Evolutionary conservation across 2,113 vertebrate genomes (phyloP).

Genomic region (Elachura formosa): DNA sequence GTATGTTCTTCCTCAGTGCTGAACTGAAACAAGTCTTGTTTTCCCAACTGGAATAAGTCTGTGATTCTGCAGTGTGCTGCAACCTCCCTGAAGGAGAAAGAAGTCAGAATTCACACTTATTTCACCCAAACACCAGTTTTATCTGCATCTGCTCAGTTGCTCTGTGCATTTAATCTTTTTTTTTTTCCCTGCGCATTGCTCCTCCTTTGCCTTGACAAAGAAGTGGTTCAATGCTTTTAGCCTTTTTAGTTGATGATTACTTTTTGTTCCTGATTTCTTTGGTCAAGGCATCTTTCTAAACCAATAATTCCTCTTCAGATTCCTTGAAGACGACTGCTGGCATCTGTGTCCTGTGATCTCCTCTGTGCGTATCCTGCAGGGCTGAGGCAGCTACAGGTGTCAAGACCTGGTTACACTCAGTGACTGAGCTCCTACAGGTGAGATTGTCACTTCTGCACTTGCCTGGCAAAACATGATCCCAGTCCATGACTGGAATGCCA

Average conservation of each 20-base stretch:
- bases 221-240: background rate
- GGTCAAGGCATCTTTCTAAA: background rate
- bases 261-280: background rate
- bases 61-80: background rate
- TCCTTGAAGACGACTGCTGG: rapidly evolving
- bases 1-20: background rate
- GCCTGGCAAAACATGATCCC: background rate
- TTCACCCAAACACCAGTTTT: background rate
- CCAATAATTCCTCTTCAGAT: background rate
- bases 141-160: background rate
- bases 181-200: background rate
- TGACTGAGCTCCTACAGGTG: rapidly evolving
- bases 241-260: background rate
- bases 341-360: too few species aligned
- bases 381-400: background rate
- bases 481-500: rapidly evolving
- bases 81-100: background rate
- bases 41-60: background rate
- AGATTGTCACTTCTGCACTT: background rate
- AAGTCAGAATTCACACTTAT: background rate
- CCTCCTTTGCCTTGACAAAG: background rate
- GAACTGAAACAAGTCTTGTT: background rate
- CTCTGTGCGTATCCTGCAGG: background rate
- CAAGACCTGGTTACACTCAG: rapidly evolving
- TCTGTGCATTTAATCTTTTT: background rate